phyloP scores from a whole-genome alignment of 2,797 vertebrate species.

The Ciconia nigra region DNA sequence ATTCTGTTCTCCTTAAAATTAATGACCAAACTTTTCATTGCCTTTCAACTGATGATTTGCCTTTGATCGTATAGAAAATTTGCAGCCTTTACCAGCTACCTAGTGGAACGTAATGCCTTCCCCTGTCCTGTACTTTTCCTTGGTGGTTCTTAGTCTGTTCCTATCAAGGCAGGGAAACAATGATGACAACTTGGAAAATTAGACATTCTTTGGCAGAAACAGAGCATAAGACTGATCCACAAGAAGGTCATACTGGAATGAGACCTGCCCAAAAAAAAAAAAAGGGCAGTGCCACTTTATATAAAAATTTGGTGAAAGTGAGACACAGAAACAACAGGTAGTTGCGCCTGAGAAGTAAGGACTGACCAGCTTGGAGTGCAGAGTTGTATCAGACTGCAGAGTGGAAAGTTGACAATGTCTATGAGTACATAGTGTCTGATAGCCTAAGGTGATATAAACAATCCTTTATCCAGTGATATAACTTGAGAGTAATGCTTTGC shows the following conservation, averaged over 20 bases:
- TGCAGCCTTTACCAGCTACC: not conserved
- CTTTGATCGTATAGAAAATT: not conserved
- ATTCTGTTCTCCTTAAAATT: not conserved
- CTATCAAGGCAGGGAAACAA: not conserved
- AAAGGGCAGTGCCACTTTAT: not conserved
- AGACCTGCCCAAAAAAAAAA: not conserved
- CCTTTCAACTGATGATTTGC: not conserved
- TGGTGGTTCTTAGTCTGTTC: not conserved
- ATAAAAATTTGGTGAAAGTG: not conserved
- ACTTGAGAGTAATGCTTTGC: not conserved
- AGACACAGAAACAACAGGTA: not conserved
- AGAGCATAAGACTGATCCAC: not conserved
- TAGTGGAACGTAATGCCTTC: not conserved
- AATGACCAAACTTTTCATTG: not conserved
- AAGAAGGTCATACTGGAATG: not conserved
- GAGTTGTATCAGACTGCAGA: not conserved
- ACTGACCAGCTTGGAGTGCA: not conserved
- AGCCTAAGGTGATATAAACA: not conserved
- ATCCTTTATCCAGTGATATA: not conserved
- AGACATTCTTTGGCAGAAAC: not conserved
- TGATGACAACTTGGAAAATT: not conserved
- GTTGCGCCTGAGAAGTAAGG: not conserved
- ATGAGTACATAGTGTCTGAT: rapidly evolving
- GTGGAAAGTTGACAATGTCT: not conserved
- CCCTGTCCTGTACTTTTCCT: not conserved